Conservation (phyloP, 2,797 vertebrate genomes). For the Petrocephalus schoutedeni region DNA sequence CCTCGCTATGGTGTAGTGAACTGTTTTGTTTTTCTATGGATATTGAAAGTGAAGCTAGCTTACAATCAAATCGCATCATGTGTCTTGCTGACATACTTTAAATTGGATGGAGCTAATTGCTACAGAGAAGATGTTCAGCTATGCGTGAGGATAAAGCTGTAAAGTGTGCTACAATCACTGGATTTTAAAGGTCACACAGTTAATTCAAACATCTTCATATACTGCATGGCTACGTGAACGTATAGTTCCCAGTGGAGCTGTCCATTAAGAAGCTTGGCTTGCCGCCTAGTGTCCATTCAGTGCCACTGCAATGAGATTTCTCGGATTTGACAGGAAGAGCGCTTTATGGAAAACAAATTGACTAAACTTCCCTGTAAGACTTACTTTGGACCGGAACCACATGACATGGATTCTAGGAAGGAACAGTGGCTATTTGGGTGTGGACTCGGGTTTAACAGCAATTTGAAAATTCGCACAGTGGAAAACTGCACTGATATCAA, state of each 20-base stretch:
- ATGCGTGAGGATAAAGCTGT: neutral
- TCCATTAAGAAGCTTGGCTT: neutral
- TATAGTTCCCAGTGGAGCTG: neutral
- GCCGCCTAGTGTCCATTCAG: slow-evolving; percentile 17
- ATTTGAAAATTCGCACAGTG: neutral
- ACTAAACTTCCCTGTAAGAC: neutral
- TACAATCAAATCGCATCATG: neutral
- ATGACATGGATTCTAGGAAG: neutral
- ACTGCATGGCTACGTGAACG: neutral
- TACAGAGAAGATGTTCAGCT: neutral
- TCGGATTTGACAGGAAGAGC: neutral
- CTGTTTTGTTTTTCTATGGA: neutral
- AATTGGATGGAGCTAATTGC: neutral
- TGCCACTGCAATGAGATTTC: neutral
- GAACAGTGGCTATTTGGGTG: neutral
- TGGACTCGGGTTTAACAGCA: neutral
- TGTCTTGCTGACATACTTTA: neutral
- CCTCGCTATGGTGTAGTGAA: neutral
- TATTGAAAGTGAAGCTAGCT: neutral
- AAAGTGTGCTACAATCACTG: neutral
- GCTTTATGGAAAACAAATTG: neutral
- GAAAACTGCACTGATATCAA: neutral
- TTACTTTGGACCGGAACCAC: slow-evolving; percentile 3
- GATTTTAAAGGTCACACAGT: neutral
- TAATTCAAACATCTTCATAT: neutral